These are phyloP conservation scores for Ciconia boyciana DNA, from an alignment of 2,113 vertebrate species.

Conservation along the genomic window DNA sequence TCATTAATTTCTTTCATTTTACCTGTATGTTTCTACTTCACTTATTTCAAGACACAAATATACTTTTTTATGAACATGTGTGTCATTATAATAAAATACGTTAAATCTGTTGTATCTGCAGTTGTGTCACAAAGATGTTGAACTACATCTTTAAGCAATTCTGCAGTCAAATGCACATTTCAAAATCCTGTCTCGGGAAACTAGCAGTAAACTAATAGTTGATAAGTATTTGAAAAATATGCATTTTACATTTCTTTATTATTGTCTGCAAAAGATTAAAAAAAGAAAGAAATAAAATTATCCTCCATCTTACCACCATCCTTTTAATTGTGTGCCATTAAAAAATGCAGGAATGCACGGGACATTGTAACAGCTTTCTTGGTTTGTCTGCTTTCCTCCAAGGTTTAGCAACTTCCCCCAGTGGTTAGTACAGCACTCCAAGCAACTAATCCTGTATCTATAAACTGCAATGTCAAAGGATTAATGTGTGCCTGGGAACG, in stretches of 20 bases:
- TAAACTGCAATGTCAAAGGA: conserved; percentile 52
- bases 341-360: background rate
- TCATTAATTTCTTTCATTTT: background rate
- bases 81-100: background rate
- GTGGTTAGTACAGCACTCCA: conserved; percentile 21
- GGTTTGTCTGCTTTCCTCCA: background rate
- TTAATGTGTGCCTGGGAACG: conserved; percentile 42
- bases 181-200: background rate
- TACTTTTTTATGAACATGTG: background rate
- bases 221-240: background rate
- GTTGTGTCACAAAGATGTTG: background rate
- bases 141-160: background rate
- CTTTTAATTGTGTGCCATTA: background rate
- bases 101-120: background rate
- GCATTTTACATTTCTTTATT: background rate
- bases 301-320: background rate
- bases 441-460: conserved; percentile 55
- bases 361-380: background rate
- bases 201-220: background rate
- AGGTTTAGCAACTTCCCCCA: conserved; percentile 18
- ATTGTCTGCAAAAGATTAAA: background rate
- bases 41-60: background rate
- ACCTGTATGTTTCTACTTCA: background rate
- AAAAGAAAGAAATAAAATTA: background rate
- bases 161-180: background rate